A percentile compares a stretch with the other conserved stretches of the same genome.
phyloP scores from a whole-genome alignment of 2,113 vertebrate species.

The Hydrochoerus hydrochaeris region DNA sequence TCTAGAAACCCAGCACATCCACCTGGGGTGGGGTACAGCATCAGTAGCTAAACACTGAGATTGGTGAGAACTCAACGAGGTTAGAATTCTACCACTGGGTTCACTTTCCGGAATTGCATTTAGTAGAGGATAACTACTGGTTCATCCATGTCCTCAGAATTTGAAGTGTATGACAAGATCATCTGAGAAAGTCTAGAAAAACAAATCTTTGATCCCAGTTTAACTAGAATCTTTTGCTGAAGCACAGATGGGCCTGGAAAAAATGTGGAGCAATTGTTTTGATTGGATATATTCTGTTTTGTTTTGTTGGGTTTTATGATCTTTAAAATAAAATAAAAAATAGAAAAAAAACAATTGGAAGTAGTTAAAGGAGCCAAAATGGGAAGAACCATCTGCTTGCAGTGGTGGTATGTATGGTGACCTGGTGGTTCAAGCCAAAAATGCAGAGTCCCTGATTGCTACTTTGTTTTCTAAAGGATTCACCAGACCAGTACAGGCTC shows the following conservation, averaged over 20 bases:
- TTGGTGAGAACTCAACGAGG: not conserved
- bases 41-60: not conserved
- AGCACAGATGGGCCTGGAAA: not conserved
- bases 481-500: not conserved
- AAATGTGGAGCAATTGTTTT: not conserved
- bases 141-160: not conserved
- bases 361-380: not conserved
- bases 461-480: not conserved
- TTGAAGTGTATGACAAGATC: not conserved
- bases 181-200: not conserved
- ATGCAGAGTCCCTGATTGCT: not conserved
- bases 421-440: not conserved
- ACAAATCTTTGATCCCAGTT: not conserved
- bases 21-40: not conserved
- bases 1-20: not conserved
- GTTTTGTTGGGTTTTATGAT: no score
- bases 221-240: not conserved
- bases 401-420: not conserved
- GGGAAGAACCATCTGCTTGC: not conserved
- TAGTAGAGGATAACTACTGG: not conserved
- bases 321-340: no score
- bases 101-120: not conserved
- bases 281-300: no score
- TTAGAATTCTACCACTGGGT: not conserved
- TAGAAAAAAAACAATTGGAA: not conserved